These are phyloP conservation scores for Meghimatium bilineatum DNA, from an alignment of 2,888 invertebrate species.

Conservation along the genomic window DNA sequence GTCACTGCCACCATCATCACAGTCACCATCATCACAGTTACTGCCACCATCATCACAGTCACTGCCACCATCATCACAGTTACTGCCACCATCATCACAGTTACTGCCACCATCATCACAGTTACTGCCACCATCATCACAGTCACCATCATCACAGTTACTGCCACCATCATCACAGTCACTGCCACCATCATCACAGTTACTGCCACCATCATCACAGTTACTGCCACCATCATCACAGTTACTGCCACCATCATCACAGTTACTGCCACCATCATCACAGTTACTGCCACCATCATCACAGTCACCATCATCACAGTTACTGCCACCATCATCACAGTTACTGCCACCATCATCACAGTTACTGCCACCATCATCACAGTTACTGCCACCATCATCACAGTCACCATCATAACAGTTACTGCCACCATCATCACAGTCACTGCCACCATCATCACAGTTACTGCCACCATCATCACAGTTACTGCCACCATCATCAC, in stretches of 20 bases:
- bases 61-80: no score
- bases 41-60: no score
- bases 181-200: background rate
- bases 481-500: background rate
- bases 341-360: background rate
- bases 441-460: no score
- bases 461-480: background rate
- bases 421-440: no score
- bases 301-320: background rate
- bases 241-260: background rate
- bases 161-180: no score
- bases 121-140: background rate
- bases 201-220: background rate
- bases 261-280: background rate
- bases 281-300: background rate
- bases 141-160: background rate
- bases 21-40: background rate
- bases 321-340: background rate
- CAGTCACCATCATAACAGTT: no score
- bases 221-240: background rate
- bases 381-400: background rate
- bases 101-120: background rate
- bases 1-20: no score
- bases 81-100: background rate
- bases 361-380: no score